A percentile compares a stretch with the other conserved stretches of the same genome.
Evolutionary conservation across 2,888 invertebrate species (phyloP).

Genomic region (Melieria picta): DNA sequence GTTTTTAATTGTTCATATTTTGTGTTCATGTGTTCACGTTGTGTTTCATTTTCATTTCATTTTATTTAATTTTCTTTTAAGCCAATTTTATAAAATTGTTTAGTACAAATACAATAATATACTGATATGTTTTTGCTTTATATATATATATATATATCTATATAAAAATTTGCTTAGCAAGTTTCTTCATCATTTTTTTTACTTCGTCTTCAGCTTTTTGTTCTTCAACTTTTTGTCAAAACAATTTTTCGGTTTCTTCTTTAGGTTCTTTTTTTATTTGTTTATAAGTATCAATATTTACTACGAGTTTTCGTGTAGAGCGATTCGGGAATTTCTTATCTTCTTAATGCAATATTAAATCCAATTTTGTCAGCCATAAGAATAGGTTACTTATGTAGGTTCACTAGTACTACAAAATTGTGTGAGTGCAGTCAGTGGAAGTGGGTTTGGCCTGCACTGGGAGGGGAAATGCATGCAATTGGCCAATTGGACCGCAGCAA

Average conservation of each 20-base stretch:
- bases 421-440: too few species aligned
- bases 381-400: slow-evolving; percentile 33
- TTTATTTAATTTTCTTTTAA: slow-evolving; percentile 43
- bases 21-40: slow-evolving; percentile 27
- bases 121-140: slow-evolving; percentile 52
- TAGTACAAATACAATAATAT: slow-evolving; percentile 59
- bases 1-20: slow-evolving; percentile 13
- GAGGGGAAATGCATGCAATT: too few species aligned
- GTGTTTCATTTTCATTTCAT: slow-evolving; percentile 14
- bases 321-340: background rate
- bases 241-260: slow-evolving; percentile 4
- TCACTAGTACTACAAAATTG: background rate
- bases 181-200: slow-evolving; percentile 10
- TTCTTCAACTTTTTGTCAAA: slow-evolving; percentile 5
- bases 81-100: slow-evolving; percentile 57
- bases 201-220: slow-evolving; percentile 18
- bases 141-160: slow-evolving; percentile 22
- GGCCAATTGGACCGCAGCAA: too few species aligned
- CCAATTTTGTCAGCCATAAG: slow-evolving; percentile 38
- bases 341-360: slow-evolving; percentile 20
- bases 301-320: background rate
- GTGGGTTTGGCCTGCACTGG: too few species aligned
- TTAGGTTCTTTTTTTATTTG: background rate
- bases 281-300: background rate
- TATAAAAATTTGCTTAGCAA: slow-evolving; percentile 33